Evolutionary conservation across 2,113 vertebrate species (phyloP).

Genomic region (Cyprinus carpio): DNA sequence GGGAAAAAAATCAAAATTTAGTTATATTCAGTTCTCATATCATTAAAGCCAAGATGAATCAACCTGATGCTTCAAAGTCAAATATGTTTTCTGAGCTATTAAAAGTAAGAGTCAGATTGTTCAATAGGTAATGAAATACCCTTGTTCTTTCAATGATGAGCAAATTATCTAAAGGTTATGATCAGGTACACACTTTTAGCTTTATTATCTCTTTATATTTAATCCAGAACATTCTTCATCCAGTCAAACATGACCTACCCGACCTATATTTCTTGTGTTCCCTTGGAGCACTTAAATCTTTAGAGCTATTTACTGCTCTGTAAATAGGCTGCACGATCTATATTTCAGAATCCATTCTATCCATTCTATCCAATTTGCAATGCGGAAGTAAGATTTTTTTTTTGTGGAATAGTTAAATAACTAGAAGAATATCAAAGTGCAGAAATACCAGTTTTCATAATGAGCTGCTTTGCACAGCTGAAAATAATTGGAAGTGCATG

Average conservation of each 20-base stretch:
- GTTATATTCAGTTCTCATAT: neutral
- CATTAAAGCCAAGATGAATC: neutral
- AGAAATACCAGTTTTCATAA: too few species aligned
- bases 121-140: neutral
- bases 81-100: neutral
- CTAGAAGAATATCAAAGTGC: too few species aligned
- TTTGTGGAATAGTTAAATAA: too few species aligned
- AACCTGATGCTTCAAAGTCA: neutral
- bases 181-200: neutral
- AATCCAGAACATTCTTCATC: neutral
- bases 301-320: neutral
- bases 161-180: neutral
- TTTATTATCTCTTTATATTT: neutral
- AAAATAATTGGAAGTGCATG: too few species aligned
- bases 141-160: neutral
- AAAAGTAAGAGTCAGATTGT: neutral
- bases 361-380: too few species aligned
- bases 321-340: neutral
- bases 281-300: neutral
- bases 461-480: too few species aligned
- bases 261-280: neutral
- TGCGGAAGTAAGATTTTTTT: too few species aligned
- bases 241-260: neutral
- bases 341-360: neutral
- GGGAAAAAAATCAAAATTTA: neutral